Evolutionary conservation across 2,797 vertebrate genomes (phyloP), one percentile per base, ranked within the genome.

Genomic region (Syngnathus rostellatus): DNA sequence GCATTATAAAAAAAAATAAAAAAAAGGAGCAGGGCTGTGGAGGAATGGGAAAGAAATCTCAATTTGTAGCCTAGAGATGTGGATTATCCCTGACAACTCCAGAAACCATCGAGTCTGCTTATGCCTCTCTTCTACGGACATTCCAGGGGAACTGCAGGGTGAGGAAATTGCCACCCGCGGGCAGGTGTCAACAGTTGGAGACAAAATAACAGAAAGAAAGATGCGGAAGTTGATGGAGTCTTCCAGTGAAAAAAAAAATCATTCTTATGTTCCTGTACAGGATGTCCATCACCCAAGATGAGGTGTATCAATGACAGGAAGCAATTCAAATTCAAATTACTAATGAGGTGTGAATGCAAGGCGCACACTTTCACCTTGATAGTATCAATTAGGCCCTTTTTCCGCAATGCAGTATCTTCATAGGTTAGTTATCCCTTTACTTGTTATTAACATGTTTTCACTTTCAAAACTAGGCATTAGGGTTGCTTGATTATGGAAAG

Each of bases 21-120:
- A 54, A 54, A 25, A 6, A 25, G 9, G 14, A 57, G 9, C 23
- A 23, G 21, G 11, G 12, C 23, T 11, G 1, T 37, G 14, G 14
- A 17, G 7, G 25, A 58, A 37, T 58, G 6, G 55, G 55, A 31
- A 16, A 17, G 14, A 37, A 75, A 69, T 48, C 57, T 53, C 9
- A 45, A 63, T 71, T 70, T 73, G 66, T 71, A 74, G 82, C 80
- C 77, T 68, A 53, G 72, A 81, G 83, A 79, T 69, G 77, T 73
- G 77, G 76, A 83, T 87, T 84, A 85, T 77, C 72, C 63, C 74
- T 25, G 68, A 59, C 23, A 12, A 70, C 19, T 76, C 71, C 65
- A 31, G 79, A 79, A 84, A 84, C 82, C 84, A 77, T 81, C 85
- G 79, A 82, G 73, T 70, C 72, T 67, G 67, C 71, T 71, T 16